Conservation (phyloP, 2,113 vertebrate genomes). For the Aptenodytes patagonicus region DNA sequence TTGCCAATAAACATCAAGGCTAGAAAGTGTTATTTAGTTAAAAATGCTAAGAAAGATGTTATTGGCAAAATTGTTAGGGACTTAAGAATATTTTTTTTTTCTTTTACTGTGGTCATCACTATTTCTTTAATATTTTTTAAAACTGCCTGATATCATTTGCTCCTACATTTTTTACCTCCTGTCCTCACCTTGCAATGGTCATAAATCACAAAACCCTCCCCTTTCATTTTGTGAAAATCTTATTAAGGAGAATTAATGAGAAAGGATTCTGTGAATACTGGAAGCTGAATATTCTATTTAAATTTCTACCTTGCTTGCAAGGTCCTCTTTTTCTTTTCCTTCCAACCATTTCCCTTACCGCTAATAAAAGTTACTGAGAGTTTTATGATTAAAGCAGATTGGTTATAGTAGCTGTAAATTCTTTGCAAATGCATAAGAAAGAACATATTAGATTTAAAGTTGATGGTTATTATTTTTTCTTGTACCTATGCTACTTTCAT, state of each 20-base stretch:
- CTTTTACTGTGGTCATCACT: background rate
- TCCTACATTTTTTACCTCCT: background rate
- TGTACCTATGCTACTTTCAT: background rate
- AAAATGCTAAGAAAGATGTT: background rate
- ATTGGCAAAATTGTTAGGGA: background rate
- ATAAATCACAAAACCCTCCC: background rate
- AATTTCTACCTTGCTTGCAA: background rate
- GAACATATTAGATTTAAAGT: background rate
- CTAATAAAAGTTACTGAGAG: background rate
- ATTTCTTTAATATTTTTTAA: background rate
- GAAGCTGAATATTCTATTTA: background rate
- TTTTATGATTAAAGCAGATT: background rate
- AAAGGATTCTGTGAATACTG: background rate
- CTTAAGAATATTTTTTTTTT: background rate
- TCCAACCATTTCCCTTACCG: background rate
- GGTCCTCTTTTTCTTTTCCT: background rate
- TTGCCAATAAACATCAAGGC: background rate
- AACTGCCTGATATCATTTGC: background rate
- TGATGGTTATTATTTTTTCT: background rate
- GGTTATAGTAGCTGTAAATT: background rate
- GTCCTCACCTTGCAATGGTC: background rate
- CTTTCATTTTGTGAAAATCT: background rate
- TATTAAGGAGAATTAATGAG: background rate
- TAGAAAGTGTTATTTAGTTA: background rate
- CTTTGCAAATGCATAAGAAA: background rate